Evolutionary conservation across 2,888 invertebrate species (phyloP), one percentile per base, ranked within the genome.

Genomic region (Agrochola macilenta): DNA sequence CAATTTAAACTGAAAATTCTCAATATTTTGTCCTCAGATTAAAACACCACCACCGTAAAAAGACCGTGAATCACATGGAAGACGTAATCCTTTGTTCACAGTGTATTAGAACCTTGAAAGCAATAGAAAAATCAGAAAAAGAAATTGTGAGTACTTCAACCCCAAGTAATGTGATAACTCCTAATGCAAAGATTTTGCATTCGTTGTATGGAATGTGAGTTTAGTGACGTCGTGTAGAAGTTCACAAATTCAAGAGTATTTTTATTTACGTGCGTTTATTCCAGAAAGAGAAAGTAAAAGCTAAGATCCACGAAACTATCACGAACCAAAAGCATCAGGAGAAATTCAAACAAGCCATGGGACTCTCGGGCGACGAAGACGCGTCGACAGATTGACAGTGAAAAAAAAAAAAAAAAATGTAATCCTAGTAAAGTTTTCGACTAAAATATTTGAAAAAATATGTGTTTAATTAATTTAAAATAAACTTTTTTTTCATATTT

Each of bases 1-100:
- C 17, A 30, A 54, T 57, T 72, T 17, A 73, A 54, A 49, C 57
- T 74, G 17, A 71, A 71, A 20, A 35, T 43, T 17, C 2, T 76
- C 23, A 43, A 43, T 61, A 54, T 65, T 43, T 71, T 82, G 26
- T 72, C 54, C 58, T 26, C 89, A 96, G 96, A 79, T 91, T 96
- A 79, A 96, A 95, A 88, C 96, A 96, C 80, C 94, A 95, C 77
- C 96, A 96, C 80, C 93, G 96, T 57, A 96, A 96, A 90, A 96
- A 96, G 89, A 96, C 95, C 0, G 88, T 96, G 46, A 96, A 96
- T 79, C 94, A 93, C 78, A 96, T 96, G 96, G 96, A 96, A 92
- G 94, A 96, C 69, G 85, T 96, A 23, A 93, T 96, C 82, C 91
- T 96, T 43, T 96, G 96, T 89, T 94, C 96, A 57, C 93, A 93